A percentile compares a stretch with the other conserved stretches of the same genome.
These are phyloP conservation scores for Perca schrenkii DNA, from an alignment of 2,113 vertebrate species.

Conservation along the genomic window DNA sequence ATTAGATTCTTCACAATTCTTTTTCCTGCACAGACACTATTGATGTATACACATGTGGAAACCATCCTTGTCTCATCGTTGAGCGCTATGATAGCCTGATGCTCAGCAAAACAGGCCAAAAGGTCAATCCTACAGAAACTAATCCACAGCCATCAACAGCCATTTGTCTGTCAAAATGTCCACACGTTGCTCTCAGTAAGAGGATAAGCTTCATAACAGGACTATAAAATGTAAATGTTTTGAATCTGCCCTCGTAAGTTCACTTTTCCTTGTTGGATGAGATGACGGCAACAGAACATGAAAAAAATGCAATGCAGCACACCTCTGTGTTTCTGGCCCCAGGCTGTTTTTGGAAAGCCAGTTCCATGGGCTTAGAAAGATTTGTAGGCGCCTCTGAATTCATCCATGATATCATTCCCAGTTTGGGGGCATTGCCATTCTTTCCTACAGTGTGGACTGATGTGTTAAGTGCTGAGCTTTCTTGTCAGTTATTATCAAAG, in stretches of 20 bases:
- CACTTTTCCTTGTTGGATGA: neutral
- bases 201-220: neutral
- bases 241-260: neutral
- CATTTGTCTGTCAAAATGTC: constrained; percentile 1
- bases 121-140: neutral
- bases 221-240: neutral
- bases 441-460: constrained; percentile 17
- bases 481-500: neutral
- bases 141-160: neutral
- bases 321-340: constrained; percentile 1
- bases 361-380: neutral
- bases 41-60: neutral
- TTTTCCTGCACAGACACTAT: neutral
- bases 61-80: neutral
- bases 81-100: neutral
- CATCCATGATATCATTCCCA: constrained; percentile 47
- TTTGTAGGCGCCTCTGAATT: constrained; percentile 1
- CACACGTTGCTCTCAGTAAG: neutral
- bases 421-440: constrained; percentile 25
- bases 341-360: constrained; percentile 28
- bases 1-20: neutral
- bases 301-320: neutral
- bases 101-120: neutral
- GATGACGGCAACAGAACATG: neutral
- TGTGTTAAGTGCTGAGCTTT: constrained; percentile 4